A percentile compares a stretch with the other conserved stretches of the same genome.
These are phyloP conservation scores for Invenusta paracnida DNA, from an alignment of 2,888 invertebrate species.

Conservation along the genomic window DNA sequence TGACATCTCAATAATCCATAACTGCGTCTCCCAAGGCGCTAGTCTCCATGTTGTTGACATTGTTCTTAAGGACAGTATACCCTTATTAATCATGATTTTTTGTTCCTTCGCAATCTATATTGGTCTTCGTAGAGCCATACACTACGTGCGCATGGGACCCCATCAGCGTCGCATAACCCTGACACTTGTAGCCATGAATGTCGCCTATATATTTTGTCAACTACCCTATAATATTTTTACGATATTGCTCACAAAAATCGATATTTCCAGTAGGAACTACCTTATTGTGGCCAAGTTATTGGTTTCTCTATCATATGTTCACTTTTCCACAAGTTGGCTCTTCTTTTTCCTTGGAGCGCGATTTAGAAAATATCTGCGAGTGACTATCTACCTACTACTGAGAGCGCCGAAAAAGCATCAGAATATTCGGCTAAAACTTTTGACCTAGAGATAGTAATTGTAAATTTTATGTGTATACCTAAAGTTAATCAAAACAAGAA, in stretches of 20 bases:
- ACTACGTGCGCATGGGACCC: background rate
- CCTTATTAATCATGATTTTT: background rate
- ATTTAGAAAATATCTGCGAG: background rate
- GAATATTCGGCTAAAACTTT: background rate
- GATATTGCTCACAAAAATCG: background rate
- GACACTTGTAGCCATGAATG: background rate
- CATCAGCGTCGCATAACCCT: background rate
- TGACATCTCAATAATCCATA: no score
- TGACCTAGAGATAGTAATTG: no score
- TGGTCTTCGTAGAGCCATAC: background rate
- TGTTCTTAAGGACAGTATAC: background rate
- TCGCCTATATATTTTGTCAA: slow-evolving; percentile 1
- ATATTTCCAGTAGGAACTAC: background rate
- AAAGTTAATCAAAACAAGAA: no score
- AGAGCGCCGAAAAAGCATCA: background rate
- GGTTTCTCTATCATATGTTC: background rate
- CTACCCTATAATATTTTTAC: background rate
- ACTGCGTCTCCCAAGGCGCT: background rate
- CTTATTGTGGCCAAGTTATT: background rate
- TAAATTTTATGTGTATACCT: no score
- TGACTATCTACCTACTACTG: background rate
- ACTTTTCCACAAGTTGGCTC: background rate
- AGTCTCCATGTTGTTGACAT: background rate
- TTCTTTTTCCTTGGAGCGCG: background rate
- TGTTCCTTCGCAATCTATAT: background rate